Conservation (phyloP, 2,113 vertebrate genomes). For the Heterocephalus glaber region DNA sequence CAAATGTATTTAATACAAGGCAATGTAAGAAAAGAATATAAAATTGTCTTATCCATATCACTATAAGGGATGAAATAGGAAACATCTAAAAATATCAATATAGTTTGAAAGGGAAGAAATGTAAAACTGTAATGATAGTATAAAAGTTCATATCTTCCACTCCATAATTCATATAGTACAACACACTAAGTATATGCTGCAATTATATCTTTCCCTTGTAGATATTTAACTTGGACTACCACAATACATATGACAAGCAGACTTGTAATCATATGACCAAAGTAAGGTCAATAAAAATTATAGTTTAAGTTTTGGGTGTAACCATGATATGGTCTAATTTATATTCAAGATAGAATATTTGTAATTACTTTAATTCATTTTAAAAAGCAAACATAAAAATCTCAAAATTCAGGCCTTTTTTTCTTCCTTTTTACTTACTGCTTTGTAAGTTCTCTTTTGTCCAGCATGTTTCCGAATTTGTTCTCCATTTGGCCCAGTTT, state of each 20-base stretch:
- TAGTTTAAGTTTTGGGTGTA: not conserved
- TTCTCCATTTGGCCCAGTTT: constrained; percentile 91
- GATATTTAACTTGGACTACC: not conserved
- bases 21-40: not conserved
- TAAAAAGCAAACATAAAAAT: not conserved
- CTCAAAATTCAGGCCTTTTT: not conserved
- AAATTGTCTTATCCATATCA: constrained; percentile 21
- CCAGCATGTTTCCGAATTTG: constrained; percentile 92
- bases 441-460: constrained; percentile 92
- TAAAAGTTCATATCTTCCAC: not conserved
- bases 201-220: not conserved
- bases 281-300: constrained; percentile 6
- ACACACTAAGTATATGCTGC: not conserved
- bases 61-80: constrained; percentile 34
- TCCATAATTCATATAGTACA: constrained; percentile 10
- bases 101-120: constrained; percentile 17
- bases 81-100: constrained; percentile 23
- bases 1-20: constrained; percentile 48
- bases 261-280: not conserved
- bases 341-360: not conserved
- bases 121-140: not conserved
- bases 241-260: not conserved
- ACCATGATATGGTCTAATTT: constrained; percentile 18
- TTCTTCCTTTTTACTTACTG: constrained; percentile 85
- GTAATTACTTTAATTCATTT: not conserved